Conservation (phyloP, 1,140 invertebrate genomes). For the Harpegnathos saltator region DNA sequence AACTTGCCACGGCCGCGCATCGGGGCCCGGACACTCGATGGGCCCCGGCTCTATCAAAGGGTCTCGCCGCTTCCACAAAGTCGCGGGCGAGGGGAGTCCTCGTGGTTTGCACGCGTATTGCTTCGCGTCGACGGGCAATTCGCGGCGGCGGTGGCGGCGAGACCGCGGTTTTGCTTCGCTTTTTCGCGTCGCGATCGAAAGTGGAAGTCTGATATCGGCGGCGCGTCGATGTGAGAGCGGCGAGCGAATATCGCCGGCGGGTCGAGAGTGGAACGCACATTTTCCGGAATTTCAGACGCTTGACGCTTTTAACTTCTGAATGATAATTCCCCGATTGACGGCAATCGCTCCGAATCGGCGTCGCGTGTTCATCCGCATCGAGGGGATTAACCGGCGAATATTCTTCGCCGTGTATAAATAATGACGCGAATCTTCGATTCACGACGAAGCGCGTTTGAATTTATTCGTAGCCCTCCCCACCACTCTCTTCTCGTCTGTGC, state of each 20-base stretch:
- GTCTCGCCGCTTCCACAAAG: conserved; percentile 63
- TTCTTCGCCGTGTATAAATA: background rate
- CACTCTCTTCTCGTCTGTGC: background rate
- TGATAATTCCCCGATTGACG: no score
- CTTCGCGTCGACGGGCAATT: conserved; percentile 48
- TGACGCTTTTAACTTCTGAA: no score
- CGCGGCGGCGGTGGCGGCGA: background rate
- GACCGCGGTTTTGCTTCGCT: background rate
- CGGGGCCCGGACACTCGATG: conserved; percentile 20
- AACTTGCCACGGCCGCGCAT: conserved; percentile 55
- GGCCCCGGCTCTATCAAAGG: conserved; percentile 66
- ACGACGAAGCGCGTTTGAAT: background rate
- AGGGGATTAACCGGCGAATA: no score
- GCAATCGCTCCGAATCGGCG: no score
- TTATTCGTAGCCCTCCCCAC: background rate
- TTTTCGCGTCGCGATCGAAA: conserved; percentile 21
- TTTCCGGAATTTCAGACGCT: background rate
- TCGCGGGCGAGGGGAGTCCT: conserved; percentile 18
- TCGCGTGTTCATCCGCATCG: no score
- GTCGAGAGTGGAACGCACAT: background rate
- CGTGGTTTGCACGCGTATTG: conserved; percentile 33
- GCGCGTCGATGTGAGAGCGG: no score
- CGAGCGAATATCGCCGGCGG: background rate
- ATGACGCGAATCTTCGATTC: background rate
- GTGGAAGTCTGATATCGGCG: conserved; percentile 14